A percentile compares a stretch with the other conserved stretches of the same genome.
These are phyloP conservation scores for Sesia bembeciformis DNA, from an alignment of 2,888 invertebrate species.

Conservation along the genomic window DNA sequence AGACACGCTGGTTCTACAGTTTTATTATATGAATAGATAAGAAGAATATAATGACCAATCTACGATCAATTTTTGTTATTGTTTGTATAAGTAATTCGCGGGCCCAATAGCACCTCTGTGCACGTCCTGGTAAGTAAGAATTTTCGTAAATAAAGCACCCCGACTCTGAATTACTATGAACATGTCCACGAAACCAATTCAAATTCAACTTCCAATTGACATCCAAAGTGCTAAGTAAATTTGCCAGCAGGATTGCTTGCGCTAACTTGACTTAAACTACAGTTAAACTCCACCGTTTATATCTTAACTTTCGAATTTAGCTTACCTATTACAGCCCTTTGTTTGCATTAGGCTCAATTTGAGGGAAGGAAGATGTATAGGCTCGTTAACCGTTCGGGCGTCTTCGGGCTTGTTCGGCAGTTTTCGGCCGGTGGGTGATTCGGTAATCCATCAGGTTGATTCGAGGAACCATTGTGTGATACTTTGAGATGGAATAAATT, in stretches of 20 bases:
- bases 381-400: not conserved
- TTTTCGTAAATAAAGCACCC: no score
- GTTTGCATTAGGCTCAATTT: conserved; percentile 2
- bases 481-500: no score
- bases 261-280: conserved; percentile 13
- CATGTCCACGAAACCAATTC: not conserved
- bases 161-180: not conserved
- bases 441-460: not conserved
- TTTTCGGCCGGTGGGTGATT: not conserved
- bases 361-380: not conserved
- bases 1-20: no score
- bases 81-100: no score
- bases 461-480: no score
- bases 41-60: no score
- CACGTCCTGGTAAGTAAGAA: no score
- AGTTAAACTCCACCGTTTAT: conserved; percentile 8
- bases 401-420: not conserved
- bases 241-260: conserved; percentile 12
- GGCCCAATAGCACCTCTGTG: no score
- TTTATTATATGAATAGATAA: no score
- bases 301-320: conserved; percentile 1
- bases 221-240: conserved; percentile 9
- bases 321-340: not conserved
- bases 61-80: no score
- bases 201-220: not conserved